Percentiles rank a stretch among this genome's conserved stretches.
phyloP scores from a whole-genome alignment of 2,888 invertebrate species.

The Eumerus sabulonum region DNA sequence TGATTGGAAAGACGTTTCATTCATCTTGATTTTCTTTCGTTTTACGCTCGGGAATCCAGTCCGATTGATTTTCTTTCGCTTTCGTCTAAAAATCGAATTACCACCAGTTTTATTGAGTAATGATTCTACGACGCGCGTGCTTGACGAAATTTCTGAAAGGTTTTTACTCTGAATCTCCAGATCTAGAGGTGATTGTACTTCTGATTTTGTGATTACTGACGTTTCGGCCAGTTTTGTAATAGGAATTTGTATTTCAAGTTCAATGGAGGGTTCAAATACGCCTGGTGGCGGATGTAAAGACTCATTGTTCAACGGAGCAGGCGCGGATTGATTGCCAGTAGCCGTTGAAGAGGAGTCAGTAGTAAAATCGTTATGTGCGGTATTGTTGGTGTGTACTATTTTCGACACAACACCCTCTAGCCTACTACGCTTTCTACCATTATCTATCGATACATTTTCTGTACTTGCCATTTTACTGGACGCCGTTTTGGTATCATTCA shows the following conservation, averaged over 20 bases:
- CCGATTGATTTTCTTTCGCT: conserved; percentile 89
- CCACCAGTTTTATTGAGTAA: conserved; percentile 76
- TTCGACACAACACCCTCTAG: conserved; percentile 83
- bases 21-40: conserved; percentile 86
- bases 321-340: conserved; percentile 48
- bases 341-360: conserved; percentile 13
- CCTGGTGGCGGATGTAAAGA: conserved; percentile 81
- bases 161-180: conserved; percentile 72
- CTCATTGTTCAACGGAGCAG: conserved; percentile 69
- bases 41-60: conserved; percentile 93
- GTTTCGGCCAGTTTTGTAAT: conserved; percentile 80
- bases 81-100: conserved; percentile 79
- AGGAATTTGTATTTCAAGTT: conserved; percentile 84
- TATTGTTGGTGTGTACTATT: conserved; percentile 77
- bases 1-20: conserved; percentile 45
- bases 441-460: conserved; percentile 15
- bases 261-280: conserved; percentile 85
- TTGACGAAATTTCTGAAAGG: conserved; percentile 61
- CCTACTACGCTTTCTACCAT: conserved; percentile 83
- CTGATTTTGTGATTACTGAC: conserved; percentile 79
- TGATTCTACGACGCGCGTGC: conserved; percentile 76
- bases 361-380: conserved; percentile 35
- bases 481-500: conserved; percentile 32
- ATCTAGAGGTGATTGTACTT: conserved; percentile 78
- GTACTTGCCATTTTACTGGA: conserved; percentile 17